phyloP scores from a whole-genome alignment of 2,113 vertebrate genomes.

The Laticauda laticaudata region DNA sequence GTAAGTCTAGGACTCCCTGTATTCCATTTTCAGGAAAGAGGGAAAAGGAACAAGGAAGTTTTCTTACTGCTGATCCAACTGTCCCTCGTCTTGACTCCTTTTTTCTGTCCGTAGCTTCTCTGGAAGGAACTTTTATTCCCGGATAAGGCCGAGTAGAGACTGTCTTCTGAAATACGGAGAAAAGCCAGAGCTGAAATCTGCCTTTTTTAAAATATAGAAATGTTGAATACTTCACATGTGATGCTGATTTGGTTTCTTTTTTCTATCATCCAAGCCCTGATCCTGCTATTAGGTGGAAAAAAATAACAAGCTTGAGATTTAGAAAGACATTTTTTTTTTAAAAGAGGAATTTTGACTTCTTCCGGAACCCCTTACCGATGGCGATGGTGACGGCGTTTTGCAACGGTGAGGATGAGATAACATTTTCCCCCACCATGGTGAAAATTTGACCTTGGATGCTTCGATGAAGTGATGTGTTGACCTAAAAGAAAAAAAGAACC shows the following conservation, averaged over 20 bases:
- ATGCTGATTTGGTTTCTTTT: neutral
- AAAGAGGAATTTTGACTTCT: neutral
- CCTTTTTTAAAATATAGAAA: neutral
- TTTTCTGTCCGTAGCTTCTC: slow-evolving; percentile 72
- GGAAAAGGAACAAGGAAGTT: neutral
- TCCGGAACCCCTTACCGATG: slow-evolving; percentile 61
- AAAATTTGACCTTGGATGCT: slow-evolving; percentile 57
- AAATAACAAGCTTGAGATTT: neutral
- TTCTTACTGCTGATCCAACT: slow-evolving; percentile 79
- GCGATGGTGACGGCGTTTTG: slow-evolving; percentile 72
- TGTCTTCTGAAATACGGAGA: slow-evolving; percentile 65
- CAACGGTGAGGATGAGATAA: slow-evolving; percentile 70
- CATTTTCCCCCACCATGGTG: slow-evolving; percentile 54
- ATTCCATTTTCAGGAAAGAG: neutral
- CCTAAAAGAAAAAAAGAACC: slow-evolving; percentile 2
- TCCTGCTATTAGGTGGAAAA: neutral
- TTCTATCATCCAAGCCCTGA: neutral
- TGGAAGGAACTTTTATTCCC: slow-evolving; percentile 70
- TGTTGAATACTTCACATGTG: accelerated
- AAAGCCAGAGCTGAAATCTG: neutral
- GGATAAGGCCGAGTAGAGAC: slow-evolving; percentile 72
- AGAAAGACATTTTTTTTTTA: neutral
- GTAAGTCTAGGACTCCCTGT: neutral
- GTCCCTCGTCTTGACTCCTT: slow-evolving; percentile 76
- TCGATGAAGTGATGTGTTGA: slow-evolving; percentile 70